Evolutionary conservation across 2,113 vertebrate species (phyloP), one percentile per base, ranked within the genome.

Genomic region (Ptilonorhynchus violaceus): DNA sequence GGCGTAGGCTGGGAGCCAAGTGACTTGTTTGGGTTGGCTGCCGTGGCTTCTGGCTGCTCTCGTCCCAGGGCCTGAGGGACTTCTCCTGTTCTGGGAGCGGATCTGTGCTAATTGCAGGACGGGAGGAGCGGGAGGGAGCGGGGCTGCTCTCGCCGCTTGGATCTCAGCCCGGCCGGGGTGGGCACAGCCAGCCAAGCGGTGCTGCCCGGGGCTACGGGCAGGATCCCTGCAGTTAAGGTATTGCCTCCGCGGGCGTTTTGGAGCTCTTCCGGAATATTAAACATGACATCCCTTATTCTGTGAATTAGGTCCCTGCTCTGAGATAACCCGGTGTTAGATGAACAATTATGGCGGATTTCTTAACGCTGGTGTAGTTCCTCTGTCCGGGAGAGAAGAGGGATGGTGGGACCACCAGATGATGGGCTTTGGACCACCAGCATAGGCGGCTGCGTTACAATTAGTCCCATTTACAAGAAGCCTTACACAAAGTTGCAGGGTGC

Each of bases 21-120:
- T 19, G 28, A 23, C 41, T 93, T 97, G 94, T 97, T 97, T 94
- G 90, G 66, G 44, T 97, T 97, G 96, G 95, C 94, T 46, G 85
- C 85, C 1, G n/a, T 46, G 58, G 56, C 78, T 95, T 24, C 78
- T 80, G 96, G 82, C 94, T 59, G 87, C 93, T 91, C 88, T 25
- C 3, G 74, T 82, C 90, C 62, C 39, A 2, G 53, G 81, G 66
- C 96, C 93, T 4, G 74, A 85, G 96, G 92, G 95, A 96, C 25
- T 60, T 72, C 31, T 60, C 49, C 78, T 66, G 69, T 39, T 78
- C 15, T 85, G 81, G 92, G 95, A 93, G 60, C 28, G 69, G 94
- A 93, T 85, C 92, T 39, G 68, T 70, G 85, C 60, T 82, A 37
- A 88, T 39, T 75, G 70, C 27, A 8, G 5, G 8, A 4, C 6